A percentile compares a stretch with the other conserved stretches of the same genome.
Conservation (phyloP, 1,140 invertebrate species). For the Triops longicaudatus region DNA sequence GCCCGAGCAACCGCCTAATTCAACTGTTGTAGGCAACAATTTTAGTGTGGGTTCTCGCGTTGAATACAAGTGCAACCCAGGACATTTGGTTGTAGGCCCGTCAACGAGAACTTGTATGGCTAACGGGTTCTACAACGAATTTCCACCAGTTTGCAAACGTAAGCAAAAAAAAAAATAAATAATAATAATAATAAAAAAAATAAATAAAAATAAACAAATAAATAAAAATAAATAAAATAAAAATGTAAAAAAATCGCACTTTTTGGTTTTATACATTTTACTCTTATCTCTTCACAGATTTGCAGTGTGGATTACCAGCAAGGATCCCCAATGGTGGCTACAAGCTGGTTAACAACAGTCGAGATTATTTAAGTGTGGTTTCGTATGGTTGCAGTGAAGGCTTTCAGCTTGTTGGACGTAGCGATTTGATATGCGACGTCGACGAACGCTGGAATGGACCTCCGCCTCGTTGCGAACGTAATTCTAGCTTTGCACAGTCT, state of each 20-base stretch:
- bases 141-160: slow-evolving; percentile 88
- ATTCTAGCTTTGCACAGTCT: slow-evolving; percentile 34
- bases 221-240: slow-evolving; percentile 19
- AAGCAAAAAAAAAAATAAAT: no score
- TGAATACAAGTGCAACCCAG: slow-evolving; percentile 76
- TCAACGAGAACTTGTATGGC: slow-evolving; percentile 71
- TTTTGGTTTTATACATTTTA: slow-evolving; percentile 16
- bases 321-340: slow-evolving; percentile 74
- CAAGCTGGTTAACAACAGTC: slow-evolving; percentile 68
- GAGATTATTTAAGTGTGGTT: slow-evolving; percentile 73
- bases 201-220: slow-evolving; percentile 8
- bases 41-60: slow-evolving; percentile 79
- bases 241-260: no score
- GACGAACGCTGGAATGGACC: slow-evolving; percentile 90
- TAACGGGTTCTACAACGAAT: slow-evolving; percentile 88
- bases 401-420: slow-evolving; percentile 69
- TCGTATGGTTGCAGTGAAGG: slow-evolving; percentile 74
- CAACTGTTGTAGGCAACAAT: slow-evolving; percentile 62
- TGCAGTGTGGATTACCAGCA: slow-evolving; percentile 81
- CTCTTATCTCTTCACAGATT: slow-evolving; percentile 47
- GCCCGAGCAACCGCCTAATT: slow-evolving; percentile 86
- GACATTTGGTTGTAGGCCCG: slow-evolving; percentile 77
- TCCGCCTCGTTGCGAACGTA: slow-evolving; percentile 76
- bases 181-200: no score
- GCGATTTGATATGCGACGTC: slow-evolving; percentile 76